Conservation (phyloP, 2,888 invertebrate genomes). For the Pasiphila rectangulata region DNA sequence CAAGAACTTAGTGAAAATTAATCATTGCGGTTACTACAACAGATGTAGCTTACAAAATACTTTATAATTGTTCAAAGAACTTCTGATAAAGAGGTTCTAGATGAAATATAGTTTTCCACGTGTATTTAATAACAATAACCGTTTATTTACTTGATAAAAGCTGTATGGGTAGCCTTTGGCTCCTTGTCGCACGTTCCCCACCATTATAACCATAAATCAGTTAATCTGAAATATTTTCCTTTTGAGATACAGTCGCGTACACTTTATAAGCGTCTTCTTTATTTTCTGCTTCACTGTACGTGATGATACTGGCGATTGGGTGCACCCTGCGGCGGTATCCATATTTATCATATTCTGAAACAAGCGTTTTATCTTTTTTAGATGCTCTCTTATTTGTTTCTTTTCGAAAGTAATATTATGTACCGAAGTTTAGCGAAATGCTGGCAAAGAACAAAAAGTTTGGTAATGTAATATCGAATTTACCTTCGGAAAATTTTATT, state of each 20-base stretch:
- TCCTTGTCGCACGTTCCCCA: slow-evolving; percentile 11
- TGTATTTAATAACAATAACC: neutral
- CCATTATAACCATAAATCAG: slow-evolving; percentile 30
- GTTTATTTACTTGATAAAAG: slow-evolving; percentile 7
- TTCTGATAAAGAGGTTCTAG: neutral
- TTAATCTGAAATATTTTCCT: slow-evolving; percentile 28
- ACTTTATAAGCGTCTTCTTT: slow-evolving; percentile 26
- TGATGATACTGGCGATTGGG: slow-evolving; percentile 21
- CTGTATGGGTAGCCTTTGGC: slow-evolving; percentile 11
- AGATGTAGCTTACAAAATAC: neutral
- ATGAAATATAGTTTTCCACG: neutral
- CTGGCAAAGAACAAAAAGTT: neutral
- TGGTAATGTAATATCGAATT: too few relatives aligned
- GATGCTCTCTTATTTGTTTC: neutral
- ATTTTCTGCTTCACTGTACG: slow-evolving; percentile 30
- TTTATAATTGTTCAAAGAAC: neutral
- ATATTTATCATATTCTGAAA: slow-evolving; percentile 14
- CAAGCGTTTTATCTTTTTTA: neutral
- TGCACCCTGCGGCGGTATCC: slow-evolving; percentile 13
- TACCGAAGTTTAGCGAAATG: too few relatives aligned
- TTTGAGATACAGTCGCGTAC: slow-evolving; percentile 23
- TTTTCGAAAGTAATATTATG: too few relatives aligned
- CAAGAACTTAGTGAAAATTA: neutral
- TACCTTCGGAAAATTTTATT: too few relatives aligned
- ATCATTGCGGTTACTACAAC: neutral